Base-by-base conservation (phyloP, 2,113 vertebrate genomes). In the Phalacrocorax pelagicus region DNA sequence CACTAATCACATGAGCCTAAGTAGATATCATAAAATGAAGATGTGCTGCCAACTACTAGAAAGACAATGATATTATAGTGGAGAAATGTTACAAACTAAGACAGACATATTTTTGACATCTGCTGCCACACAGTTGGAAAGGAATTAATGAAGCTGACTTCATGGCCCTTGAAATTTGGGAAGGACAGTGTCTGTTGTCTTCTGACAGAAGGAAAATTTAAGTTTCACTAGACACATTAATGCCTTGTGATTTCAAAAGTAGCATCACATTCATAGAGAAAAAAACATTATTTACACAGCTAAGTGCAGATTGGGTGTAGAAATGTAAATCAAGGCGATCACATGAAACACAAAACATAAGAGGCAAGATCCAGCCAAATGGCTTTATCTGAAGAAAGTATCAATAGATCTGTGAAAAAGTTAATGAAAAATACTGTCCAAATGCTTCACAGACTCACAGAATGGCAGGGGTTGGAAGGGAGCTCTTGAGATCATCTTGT, bases 271-370 rank as follows among this genome's bases (percentile, higher is more conserved):
- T 32, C 10, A 14, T 12, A 23, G 9, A 62, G 36, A 81, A 49
- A 2, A 38, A 61, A 84, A n/a, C 3, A 1, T 40, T 84, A 16
- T 51, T 90, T 67, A 46, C 14, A 17, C 13, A 36, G 16, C 4
- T 74, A 57, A 58, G 9, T 24, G 69, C 4, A 52, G 12, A 23
- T 27, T 58, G 2, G 0, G 0, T n/a, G 8, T 32, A 61, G 26
- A 72, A 70, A 8, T 1, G 2, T 16, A 57, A 77, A 6, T n/a
- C 30, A 83, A 26, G 29, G 29, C 34, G 81, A 75, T 32, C 16
- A 75, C 3, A 1, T 47, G 49, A 21, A 59, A 65, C 8, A 42
- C 12, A 34, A 40, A 57, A 55, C 3, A 1, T 14, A 21, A 40
- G 11, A 81, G 7, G 3, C 18, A 62, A 49, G 4, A 22, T 61